Percentiles rank a stretch among this genome's conserved stretches.
These are phyloP conservation scores for Agelaius phoeniceus DNA, from an alignment of 2,113 vertebrate genomes.

Conservation along the genomic window DNA sequence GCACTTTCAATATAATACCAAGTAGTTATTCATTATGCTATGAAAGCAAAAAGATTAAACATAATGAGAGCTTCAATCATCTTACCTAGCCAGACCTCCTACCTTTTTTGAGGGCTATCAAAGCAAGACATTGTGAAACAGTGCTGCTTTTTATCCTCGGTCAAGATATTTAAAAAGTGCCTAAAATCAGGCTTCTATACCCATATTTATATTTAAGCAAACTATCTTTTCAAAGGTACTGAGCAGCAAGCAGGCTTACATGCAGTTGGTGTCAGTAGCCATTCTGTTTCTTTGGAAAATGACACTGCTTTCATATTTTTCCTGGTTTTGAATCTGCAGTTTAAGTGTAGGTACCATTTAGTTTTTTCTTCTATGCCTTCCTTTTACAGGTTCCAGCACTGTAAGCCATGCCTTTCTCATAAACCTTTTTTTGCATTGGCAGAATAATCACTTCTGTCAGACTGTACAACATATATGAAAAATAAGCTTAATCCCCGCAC, in stretches of 20 bases:
- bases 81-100: slow-evolving; percentile 57
- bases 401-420: not conserved
- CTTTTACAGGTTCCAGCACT: slow-evolving; percentile 15
- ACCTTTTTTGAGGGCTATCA: slow-evolving; percentile 55
- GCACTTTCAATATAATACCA: slow-evolving; percentile 37
- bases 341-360: not conserved
- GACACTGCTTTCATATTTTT: slow-evolving; percentile 18
- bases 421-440: not conserved
- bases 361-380: not conserved
- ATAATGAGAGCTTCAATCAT: slow-evolving; percentile 46
- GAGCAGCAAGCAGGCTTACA: slow-evolving; percentile 8
- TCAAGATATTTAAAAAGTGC: slow-evolving; percentile 30
- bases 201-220: slow-evolving; percentile 59
- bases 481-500: not conserved
- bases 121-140: slow-evolving; percentile 52
- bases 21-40: slow-evolving; percentile 54
- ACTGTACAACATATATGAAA: not conserved
- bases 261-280: slow-evolving; percentile 14
- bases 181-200: slow-evolving; percentile 44
- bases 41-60: slow-evolving; percentile 60
- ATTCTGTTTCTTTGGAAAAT: slow-evolving; percentile 44
- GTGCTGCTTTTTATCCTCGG: slow-evolving; percentile 43
- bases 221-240: slow-evolving; percentile 29
- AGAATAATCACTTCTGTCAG: not conserved
- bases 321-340: slow-evolving; percentile 27